Evolutionary conservation across 53 echinoderm and acorn worm genomes (phyloP).

Genomic region (Arbacia lixula): DNA sequence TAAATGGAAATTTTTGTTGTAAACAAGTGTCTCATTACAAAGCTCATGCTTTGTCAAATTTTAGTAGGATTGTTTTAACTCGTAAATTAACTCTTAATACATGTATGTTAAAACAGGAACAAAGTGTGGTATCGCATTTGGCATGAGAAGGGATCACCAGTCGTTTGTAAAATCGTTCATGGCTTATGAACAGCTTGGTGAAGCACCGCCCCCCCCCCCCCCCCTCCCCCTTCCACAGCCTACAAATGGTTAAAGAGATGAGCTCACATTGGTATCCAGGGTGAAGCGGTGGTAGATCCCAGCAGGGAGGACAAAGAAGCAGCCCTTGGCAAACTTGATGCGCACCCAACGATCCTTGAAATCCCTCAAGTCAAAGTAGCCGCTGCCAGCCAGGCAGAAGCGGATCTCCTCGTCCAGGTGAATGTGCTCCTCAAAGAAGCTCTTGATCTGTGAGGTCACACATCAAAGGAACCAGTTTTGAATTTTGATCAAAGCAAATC

Average conservation of each 20-base stretch:
- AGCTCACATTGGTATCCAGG: slow-evolving; percentile 77
- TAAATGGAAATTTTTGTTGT: too few relatives aligned
- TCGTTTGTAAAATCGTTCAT: too few relatives aligned
- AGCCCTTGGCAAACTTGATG: slow-evolving; percentile 73
- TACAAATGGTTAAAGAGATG: not conserved
- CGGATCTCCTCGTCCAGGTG: slow-evolving; percentile 88
- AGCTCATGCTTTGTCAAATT: too few relatives aligned
- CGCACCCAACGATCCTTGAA: slow-evolving; percentile 75
- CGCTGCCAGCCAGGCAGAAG: slow-evolving; percentile 78
- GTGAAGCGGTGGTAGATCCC: slow-evolving; percentile 95
- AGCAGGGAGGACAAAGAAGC: slow-evolving; percentile 78
- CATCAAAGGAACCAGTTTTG: too few relatives aligned
- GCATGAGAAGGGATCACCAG: too few relatives aligned
- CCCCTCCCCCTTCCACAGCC: not conserved
- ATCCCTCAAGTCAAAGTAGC: slow-evolving; percentile 87
- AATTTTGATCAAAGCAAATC: too few relatives aligned
- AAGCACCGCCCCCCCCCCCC: not conserved
- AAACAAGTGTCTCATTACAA: too few relatives aligned
- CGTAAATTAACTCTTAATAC: too few relatives aligned
- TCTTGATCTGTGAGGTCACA: slow-evolving; percentile 90
- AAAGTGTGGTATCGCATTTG: too few relatives aligned
- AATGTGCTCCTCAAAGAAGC: slow-evolving; percentile 81
- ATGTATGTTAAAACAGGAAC: too few relatives aligned
- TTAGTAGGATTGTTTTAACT: too few relatives aligned
- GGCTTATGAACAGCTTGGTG: not conserved